Conservation (phyloP, 2,113 vertebrate genomes). For the Macquaria ambigua region DNA sequence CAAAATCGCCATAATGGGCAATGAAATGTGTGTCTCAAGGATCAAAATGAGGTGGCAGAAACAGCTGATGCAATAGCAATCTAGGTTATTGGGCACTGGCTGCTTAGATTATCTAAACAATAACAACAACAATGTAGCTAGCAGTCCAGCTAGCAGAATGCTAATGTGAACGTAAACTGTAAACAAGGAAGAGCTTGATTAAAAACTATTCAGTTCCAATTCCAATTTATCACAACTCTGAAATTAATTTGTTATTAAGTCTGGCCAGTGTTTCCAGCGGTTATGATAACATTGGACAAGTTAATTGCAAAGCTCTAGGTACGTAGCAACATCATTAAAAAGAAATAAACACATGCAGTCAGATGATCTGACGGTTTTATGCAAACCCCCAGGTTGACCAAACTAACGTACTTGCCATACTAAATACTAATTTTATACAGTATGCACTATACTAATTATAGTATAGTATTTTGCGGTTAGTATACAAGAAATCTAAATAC, state of each 20-base stretch:
- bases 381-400: too few relatives aligned
- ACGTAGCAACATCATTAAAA: neutral
- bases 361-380: too few relatives aligned
- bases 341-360: neutral
- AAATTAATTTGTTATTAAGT: neutral
- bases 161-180: neutral
- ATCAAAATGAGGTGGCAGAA: slow-evolving; percentile 9
- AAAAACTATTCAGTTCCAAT: neutral
- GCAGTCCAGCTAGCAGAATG: neutral
- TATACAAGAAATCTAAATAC: too few relatives aligned
- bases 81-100: neutral
- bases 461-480: neutral
- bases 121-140: neutral
- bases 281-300: neutral
- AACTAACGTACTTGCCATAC: too few relatives aligned
- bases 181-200: neutral
- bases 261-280: neutral
- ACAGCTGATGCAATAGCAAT: slow-evolving; percentile 5
- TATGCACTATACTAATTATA: neutral
- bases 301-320: neutral
- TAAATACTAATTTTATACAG: too few relatives aligned
- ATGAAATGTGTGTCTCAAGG: slow-evolving; percentile 4
- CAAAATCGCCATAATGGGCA: slow-evolving; percentile 6
- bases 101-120: slow-evolving; percentile 1
- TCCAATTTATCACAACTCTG: neutral